These are phyloP conservation scores for Aleadryas rufinucha DNA, from an alignment of 2,113 vertebrate species.

Conservation along the genomic window DNA sequence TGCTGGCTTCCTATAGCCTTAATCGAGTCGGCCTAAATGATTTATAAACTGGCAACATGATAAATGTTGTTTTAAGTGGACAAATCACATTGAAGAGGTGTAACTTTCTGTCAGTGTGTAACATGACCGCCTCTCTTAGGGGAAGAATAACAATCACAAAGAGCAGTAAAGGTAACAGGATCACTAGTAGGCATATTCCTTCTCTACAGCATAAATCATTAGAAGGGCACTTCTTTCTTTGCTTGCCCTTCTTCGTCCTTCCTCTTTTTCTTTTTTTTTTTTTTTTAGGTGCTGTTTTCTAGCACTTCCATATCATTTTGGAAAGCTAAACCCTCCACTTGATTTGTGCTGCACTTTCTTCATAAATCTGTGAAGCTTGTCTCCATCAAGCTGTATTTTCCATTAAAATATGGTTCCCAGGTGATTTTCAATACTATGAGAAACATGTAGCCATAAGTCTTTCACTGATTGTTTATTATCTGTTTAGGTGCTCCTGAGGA, in stretches of 20 bases:
- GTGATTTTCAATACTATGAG: conserved; percentile 79
- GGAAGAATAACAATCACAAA: conserved; percentile 54
- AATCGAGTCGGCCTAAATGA: conserved; percentile 75
- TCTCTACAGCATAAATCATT: conserved; percentile 71
- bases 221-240: not conserved
- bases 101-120: conserved; percentile 69
- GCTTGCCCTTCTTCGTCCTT: conserved; percentile 1
- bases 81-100: conserved; percentile 65
- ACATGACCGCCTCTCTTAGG: conserved; percentile 44
- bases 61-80: conserved; percentile 72
- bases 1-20: conserved; percentile 72
- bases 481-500: conserved; percentile 72
- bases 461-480: conserved; percentile 73
- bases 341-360: conserved; percentile 75
- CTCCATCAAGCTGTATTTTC: conserved; percentile 77
- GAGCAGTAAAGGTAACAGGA: conserved; percentile 51
- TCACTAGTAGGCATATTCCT: conserved; percentile 59
- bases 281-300: conserved; percentile 19
- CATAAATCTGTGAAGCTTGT: conserved; percentile 74
- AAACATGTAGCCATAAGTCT: conserved; percentile 76
- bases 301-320: conserved; percentile 55
- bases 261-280: not conserved
- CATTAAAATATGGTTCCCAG: conserved; percentile 80
- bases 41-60: conserved; percentile 78
- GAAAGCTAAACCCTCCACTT: conserved; percentile 58